Base-by-base conservation (phyloP, 2,888 invertebrate genomes). In the Macaria liturata region DNA sequence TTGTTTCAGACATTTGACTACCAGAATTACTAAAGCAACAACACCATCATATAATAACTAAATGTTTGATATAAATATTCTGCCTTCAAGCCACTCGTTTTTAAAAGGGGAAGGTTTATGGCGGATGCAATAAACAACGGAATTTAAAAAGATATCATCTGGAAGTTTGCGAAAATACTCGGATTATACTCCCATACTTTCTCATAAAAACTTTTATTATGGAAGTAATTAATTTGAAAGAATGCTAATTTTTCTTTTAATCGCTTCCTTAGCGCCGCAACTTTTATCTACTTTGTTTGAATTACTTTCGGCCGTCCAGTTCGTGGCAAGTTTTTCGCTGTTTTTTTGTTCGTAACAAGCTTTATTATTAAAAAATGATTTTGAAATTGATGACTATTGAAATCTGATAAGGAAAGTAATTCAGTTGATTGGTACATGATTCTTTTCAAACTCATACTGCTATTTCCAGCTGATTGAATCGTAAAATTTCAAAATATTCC, bases 231-330 rank as follows among this genome's bases (percentile, higher is more conserved):
- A 90, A 89, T 90, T 88, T 84, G 80, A 81, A 86, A 88, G 89
- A 89, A 88, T 89, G 89, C 84, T 78, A 90, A 90, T 90, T 90
- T 91, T 87, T 88, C 86, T 85, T 89, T 88, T 87, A 88, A 88
- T 90, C 86, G 86, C 88, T 88, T 86, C 85, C 84, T 86, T 84
- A 83, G 84, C 83, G 81, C 81, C 81, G 80, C 86, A 86, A 91
- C 87, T 91, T 89, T 89, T 88, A 88, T 88, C 88, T 88, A 86
- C 88, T 88, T 88, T 88, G 87, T 89, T 89, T 83, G 88, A 88
- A 90, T 88, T 89, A 87, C 84, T 88, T 89, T 88, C 82, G 78
- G 79, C 70, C 77, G 80, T 79, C 77, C 84, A 81, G 82, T 83
- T 83, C 78, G 74, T 71, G 75, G 81, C 75, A 78, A 83, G 80